These are phyloP conservation scores for Aegypius monachus DNA, from an alignment of 2,113 vertebrate species.

Conservation along the genomic window DNA sequence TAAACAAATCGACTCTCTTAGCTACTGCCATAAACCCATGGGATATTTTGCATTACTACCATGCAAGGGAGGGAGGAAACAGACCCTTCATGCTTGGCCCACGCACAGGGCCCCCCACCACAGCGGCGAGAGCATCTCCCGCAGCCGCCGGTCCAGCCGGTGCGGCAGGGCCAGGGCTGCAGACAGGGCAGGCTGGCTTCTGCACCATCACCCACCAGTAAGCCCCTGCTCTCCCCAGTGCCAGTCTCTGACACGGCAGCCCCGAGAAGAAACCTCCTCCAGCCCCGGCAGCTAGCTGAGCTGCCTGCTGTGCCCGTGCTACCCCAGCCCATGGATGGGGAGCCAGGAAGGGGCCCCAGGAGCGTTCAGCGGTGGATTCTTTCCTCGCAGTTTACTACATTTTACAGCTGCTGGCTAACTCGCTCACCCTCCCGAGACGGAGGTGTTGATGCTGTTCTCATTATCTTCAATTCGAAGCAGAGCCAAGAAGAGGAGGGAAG, in stretches of 20 bases:
- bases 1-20: not conserved
- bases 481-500: not conserved
- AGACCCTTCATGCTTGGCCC: not conserved
- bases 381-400: not conserved
- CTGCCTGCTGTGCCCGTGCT: not conserved
- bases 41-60: not conserved
- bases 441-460: not conserved
- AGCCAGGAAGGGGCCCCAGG: not conserved
- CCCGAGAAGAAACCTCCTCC: not conserved
- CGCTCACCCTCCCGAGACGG: not conserved
- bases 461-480: not conserved
- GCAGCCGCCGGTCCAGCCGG: not conserved
- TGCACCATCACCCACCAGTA: not conserved
- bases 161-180: not conserved
- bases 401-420: conserved; percentile 12
- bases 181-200: not conserved
- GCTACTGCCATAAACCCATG: not conserved
- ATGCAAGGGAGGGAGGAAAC: not conserved
- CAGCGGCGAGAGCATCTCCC: rapidly evolving
- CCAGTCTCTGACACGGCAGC: rapidly evolving
- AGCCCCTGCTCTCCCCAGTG: not conserved
- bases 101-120: not conserved
- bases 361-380: not conserved
- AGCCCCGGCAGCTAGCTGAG: not conserved
- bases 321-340: not conserved